Base-by-base conservation (phyloP, 2,113 vertebrate species). In the Cygnus buccinator region DNA sequence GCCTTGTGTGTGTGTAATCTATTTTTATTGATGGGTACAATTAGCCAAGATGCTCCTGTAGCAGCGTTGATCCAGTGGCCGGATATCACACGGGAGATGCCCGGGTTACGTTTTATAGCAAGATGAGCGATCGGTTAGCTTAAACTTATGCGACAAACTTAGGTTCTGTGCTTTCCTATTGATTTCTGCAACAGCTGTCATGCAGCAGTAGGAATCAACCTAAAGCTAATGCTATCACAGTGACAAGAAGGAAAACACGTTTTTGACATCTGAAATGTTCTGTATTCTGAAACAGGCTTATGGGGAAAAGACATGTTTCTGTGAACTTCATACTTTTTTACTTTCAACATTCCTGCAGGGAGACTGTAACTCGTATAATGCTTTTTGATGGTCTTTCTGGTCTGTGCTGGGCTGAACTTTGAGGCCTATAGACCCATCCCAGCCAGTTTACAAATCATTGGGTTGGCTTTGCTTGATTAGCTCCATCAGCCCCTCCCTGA, bases 151-250 rank as follows among this genome's bases (percentile, higher is more conserved):
- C 65, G 90, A 86, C 35, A 74, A 93, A 91, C 58, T 84, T 77
- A 22, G 9, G 41, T 67, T 80, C 74, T 48, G 5, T 46, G 41
- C 31, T 14, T 90, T 93, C 54, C 83, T 52, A 31, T 16, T 76
- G 93, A 73, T 85, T 48, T 73, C 57, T 71, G 76, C 48, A 83
- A 84, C 94, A 97, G 87, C 83, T 91, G 95, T 93, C 89, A 77
- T 9, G 17, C 70, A 87, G 68, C 79, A 84, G 89, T 65, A 77
- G 81, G 35, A 89, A 95, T 88, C 66, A 88, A 74, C 91, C 75
- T 58, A 70, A 86, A 89, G 59, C 44, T 96, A 84, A 94, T 95
- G 96, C 89, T 92, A 92, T 67, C 80, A 48, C 33, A 57, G n/a
- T 54, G 58, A 65, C 83, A 90, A 81, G 78, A 95, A 76, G 25